Base-by-base conservation (phyloP, 2,113 vertebrate genomes). In the Orcinus orca region DNA sequence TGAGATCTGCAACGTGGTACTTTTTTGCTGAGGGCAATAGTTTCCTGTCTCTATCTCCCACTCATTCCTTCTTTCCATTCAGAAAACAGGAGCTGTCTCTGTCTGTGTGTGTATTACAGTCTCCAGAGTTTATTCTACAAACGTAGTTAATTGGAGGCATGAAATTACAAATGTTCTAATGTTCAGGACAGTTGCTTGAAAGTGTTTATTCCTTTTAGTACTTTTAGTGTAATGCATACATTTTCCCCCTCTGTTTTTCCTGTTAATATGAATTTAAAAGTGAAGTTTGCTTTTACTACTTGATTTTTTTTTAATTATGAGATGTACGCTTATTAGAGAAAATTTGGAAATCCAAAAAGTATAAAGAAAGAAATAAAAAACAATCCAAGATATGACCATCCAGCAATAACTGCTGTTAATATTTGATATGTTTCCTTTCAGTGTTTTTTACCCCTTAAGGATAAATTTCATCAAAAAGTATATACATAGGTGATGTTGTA, bases 81-180 rank as follows among this genome's bases (percentile, higher is more conserved):
- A 95, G 91, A 93, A 97, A 93, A 80, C 29, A 80, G 74, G 55
- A 83, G 44, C 8, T 63, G 20, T 88, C n/a, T 90, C 63, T 79
- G n/a, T n/a, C 13, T 4, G 23, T 73, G 53, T 95, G 8, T 82
- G 33, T 85, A 50, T 90, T 90, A 60, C 29, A 70, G 44, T 93
- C 55, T 83, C 33, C 41, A 77, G 70, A 89, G 38, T 88, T 70
- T 82, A 65, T 89, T 96, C 79, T 71, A 73, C 85, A 60, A 76
- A 76, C 4, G 23, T 90, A 47, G 33, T 67, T 96, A 71, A 58
- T 55, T 67, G 38, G 50, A n/a, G 33, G 76, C 90, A 83, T 88
- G 41, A 83, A 92, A 90, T 93, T 88, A 50, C 63, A 14, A 67
- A 41, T 83, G 36, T 86, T 83, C 1, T 74, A 83, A 97, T 23